Conservation (phyloP, 2,113 vertebrate species). For the Puntigrus tetrazona region DNA sequence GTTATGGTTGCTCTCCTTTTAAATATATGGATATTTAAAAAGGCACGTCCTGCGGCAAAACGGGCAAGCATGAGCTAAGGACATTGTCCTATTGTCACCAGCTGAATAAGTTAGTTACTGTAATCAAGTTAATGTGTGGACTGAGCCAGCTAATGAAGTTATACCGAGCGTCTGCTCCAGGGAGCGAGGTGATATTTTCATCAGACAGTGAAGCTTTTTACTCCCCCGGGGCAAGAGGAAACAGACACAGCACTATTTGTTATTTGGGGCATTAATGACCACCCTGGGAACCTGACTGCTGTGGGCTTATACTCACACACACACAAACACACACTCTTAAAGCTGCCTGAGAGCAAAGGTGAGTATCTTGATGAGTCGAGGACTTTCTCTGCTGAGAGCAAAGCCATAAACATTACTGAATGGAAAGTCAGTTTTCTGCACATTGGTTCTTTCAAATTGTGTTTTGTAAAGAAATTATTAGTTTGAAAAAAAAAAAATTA, state of each 20-base stretch:
- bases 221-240: constrained; percentile 58
- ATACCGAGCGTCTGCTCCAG: constrained; percentile 60
- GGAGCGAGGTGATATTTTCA: constrained; percentile 66
- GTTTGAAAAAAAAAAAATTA: background rate
- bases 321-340: constrained; percentile 46
- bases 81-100: constrained; percentile 50
- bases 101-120: constrained; percentile 61
- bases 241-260: constrained; percentile 47
- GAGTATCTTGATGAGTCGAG: constrained; percentile 53
- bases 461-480: background rate
- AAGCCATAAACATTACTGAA: constrained; percentile 25
- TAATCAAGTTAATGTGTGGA: constrained; percentile 72
- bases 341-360: constrained; percentile 56
- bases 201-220: constrained; percentile 60
- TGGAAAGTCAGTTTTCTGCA: background rate
- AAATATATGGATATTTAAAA: background rate
- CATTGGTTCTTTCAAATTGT: background rate
- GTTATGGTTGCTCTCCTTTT: background rate
- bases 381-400: constrained; percentile 33
- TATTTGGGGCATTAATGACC: constrained; percentile 64
- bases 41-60: constrained; percentile 2
- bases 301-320: constrained; percentile 43
- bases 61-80: constrained; percentile 55
- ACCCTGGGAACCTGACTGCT: constrained; percentile 62
- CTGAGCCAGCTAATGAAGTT: constrained; percentile 71